Evolutionary conservation across 1,140 invertebrate genomes (phyloP), one percentile per base, ranked within the genome.

Genomic region (Venturia canescens): DNA sequence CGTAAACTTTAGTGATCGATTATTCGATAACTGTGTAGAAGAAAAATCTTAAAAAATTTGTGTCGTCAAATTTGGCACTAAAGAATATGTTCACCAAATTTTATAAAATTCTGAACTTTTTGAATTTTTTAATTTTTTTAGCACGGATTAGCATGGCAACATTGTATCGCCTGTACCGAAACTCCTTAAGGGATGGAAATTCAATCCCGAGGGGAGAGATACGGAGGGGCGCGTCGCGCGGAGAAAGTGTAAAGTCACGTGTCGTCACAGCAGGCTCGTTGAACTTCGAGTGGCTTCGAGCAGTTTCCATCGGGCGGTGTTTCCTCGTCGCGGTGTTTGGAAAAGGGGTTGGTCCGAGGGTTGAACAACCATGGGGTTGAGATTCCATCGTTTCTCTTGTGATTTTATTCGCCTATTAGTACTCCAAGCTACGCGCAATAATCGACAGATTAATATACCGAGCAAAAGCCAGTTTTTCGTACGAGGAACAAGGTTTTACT

Each of bases 171-270:
- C n/a, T n/a, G n/a, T n/a, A n/a, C n/a, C n/a, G n/a, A n/a, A n/a
- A n/a, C n/a, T n/a, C n/a, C n/a, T 53, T n/a, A 53, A 13, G n/a
- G n/a, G 50, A 53, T 53, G 50, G 50, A n/a, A 53, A 53, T 53
- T 53, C 50, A n/a, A 53, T 53, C 50, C n/a, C n/a, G 3, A 3
- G 50, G n/a, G 13, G n/a, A 13, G n/a, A 53, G n/a, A 34, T 7
- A 34, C 7, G 3, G 50, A 53, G 50, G 11, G 50, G 3, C 15
- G 11, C 11, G n/a, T n/a, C n/a, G n/a, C n/a, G 15, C 13, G n/a
- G 50, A 11, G 15, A 53, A 53, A 13, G 50, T 53, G 50, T n/a
- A 53, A n/a, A 53, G 50, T 53, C 50, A 53, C 50, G 50, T n/a
- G 50, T 53, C 50, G 15, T 53, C 50, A 53, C 50, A 53, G 50